Base-by-base conservation (phyloP, 2,888 invertebrate genomes). In the Melinaea menophilus region DNA sequence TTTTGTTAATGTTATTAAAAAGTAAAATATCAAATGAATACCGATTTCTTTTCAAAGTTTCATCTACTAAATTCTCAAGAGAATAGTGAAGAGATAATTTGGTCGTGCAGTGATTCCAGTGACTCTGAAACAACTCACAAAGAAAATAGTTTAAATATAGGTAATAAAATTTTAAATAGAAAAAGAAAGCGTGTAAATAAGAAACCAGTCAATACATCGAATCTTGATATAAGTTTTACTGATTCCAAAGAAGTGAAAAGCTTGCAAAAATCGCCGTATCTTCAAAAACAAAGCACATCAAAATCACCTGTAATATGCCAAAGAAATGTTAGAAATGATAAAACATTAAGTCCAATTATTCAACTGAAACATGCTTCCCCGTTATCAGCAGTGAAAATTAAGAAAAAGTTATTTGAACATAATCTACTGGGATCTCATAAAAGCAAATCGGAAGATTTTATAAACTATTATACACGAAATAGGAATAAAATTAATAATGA, bases 71-170 rank as follows among this genome's bases (percentile, higher is more conserved):
- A 83, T 70, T 85, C 87, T 2, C 88, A 89, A 78, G 82, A 86
- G 60, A 66, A 76, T 37, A 73, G 68, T n/a, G 82, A 82, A 65
- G 82, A 86, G 63, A 90, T 90, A 35, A 77, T 75, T 63, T 88
- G 88, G 88, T 82, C 88, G 12, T 81, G 79, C 3, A 87, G 86
- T 66, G 84, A 86, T 31, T 83, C 85, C 0, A 88, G 87, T 69
- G 90, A 87, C 41, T 79, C 78, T 60, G 88, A 88, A 71, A 59
- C 68, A 9, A 62, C 71, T 9, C 63, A 65, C 51, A 72, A 56
- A 33, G 74, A 73, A 34, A 76, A 72, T 59, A 60, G 70, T 12
- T 65, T 47, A 48, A 77, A 71, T 46, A 57, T 65, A 62, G 64
- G 66, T 33, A 72, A 69, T 7, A 75, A 67, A 65, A 66, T 59